Percentiles rank a stretch among this genome's conserved stretches.
Evolutionary conservation across 1,140 invertebrate species (phyloP).

Genomic region (Dryas iulia): DNA sequence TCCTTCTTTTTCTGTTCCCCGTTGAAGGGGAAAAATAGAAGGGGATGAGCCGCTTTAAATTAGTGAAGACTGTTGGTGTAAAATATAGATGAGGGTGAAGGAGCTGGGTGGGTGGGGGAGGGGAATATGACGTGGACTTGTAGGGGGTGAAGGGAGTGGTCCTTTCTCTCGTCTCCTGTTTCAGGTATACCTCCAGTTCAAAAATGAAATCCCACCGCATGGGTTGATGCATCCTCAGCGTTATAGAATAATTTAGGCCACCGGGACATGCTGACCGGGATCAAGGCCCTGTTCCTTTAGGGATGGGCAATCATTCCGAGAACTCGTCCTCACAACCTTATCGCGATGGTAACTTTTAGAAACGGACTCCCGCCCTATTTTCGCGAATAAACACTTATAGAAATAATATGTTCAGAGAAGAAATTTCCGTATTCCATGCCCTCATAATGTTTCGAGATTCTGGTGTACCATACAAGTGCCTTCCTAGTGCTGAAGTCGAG

Average conservation of each 20-base stretch:
- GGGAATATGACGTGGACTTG: too few relatives aligned
- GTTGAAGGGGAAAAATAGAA: too few relatives aligned
- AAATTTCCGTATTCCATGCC: slow-evolving; percentile 57
- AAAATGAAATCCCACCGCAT: slow-evolving; percentile 63
- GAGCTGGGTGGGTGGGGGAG: too few relatives aligned
- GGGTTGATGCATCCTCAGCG: slow-evolving; percentile 52
- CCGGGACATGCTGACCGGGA: slow-evolving; percentile 52
- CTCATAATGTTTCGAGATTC: slow-evolving; percentile 61
- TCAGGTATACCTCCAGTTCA: slow-evolving; percentile 49
- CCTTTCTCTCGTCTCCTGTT: too few relatives aligned
- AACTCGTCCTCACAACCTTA: slow-evolving; percentile 46
- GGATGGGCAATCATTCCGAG: slow-evolving; percentile 64
- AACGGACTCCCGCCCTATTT: slow-evolving; percentile 60
- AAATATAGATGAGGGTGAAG: too few relatives aligned
- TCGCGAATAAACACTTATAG: slow-evolving; percentile 63
- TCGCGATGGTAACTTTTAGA: slow-evolving; percentile 61
- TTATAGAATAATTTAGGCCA: slow-evolving; percentile 59
- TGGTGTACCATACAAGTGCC: slow-evolving; percentile 51
- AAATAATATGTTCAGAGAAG: slow-evolving; percentile 64
- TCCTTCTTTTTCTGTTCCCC: too few relatives aligned
- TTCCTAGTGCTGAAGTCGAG: slow-evolving; percentile 62
- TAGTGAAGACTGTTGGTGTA: too few relatives aligned
- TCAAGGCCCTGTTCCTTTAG: slow-evolving; percentile 50
- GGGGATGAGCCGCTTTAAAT: too few relatives aligned
- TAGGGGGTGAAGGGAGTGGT: too few relatives aligned